phyloP scores from a whole-genome alignment of 2,113 vertebrate species.

The Uropsilus gracilis region DNA sequence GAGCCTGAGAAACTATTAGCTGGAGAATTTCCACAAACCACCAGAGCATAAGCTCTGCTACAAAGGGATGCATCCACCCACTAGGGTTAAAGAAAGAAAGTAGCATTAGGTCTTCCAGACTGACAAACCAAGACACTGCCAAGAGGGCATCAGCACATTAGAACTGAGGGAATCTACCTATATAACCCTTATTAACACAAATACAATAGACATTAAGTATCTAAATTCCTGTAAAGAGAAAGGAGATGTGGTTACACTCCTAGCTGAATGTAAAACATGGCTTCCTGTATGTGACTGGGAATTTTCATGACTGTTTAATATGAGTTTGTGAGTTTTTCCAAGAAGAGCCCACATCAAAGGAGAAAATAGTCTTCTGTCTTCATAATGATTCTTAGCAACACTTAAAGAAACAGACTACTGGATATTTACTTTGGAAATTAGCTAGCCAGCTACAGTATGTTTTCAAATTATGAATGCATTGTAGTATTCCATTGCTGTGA shows the following conservation, averaged over 20 bases:
- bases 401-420: constrained; percentile 34
- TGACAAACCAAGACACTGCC: constrained; percentile 9
- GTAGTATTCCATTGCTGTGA: neutral
- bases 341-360: constrained; percentile 24
- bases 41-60: constrained; percentile 22
- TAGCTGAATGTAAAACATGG: constrained; percentile 31
- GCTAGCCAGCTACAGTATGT: constrained; percentile 53
- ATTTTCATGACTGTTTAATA: constrained; percentile 64
- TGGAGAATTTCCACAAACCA: constrained; percentile 35
- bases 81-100: constrained; percentile 56
- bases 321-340: constrained; percentile 47
- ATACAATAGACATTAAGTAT: constrained; percentile 15
- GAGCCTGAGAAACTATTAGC: constrained; percentile 60
- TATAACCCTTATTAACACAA: constrained; percentile 53
- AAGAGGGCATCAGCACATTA: neutral
- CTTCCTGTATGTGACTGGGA: constrained; percentile 44
- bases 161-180: constrained; percentile 16
- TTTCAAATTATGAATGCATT: constrained; percentile 36
- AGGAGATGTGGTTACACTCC: neutral
- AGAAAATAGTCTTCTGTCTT: constrained; percentile 31
- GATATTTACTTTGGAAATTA: constrained; percentile 63
- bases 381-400: constrained; percentile 55
- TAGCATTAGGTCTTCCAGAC: neutral
- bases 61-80: neutral
- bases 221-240: constrained; percentile 26